phyloP scores from a whole-genome alignment of 2,797 vertebrate species.

The Saxicola maurus region DNA sequence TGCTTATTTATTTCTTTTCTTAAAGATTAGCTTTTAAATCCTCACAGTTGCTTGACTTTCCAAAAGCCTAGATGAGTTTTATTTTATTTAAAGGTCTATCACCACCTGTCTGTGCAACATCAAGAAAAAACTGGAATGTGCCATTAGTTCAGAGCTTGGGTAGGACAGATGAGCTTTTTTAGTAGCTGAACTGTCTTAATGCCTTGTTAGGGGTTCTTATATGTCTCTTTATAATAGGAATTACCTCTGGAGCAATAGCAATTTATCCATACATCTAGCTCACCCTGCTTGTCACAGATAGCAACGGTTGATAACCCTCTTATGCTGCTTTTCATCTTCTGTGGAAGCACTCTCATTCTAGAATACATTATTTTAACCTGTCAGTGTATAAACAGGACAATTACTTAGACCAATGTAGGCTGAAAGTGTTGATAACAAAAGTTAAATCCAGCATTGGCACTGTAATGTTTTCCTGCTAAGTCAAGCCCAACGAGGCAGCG shows the following conservation, averaged over 20 bases:
- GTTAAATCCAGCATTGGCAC: conserved; percentile 39
- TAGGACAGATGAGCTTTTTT: conserved; percentile 28
- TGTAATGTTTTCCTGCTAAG: neutral
- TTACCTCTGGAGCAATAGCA: conserved; percentile 51
- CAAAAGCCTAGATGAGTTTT: neutral
- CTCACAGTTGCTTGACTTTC: neutral
- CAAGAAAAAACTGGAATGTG: neutral
- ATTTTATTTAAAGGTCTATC: conserved; percentile 37
- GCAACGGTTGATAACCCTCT: conserved; percentile 54
- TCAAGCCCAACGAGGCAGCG: conserved; percentile 18
- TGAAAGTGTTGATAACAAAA: conserved; percentile 50
- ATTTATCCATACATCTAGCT: conserved; percentile 49
- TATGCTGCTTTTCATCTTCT: conserved; percentile 60
- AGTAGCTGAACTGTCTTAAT: conserved; percentile 25
- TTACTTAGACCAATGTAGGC: conserved; percentile 66
- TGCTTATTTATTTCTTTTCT: conserved; percentile 12
- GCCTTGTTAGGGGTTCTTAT: conserved; percentile 41
- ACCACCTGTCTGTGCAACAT: conserved; percentile 1
- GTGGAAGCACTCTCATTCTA: conserved; percentile 14
- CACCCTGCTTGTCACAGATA: conserved; percentile 35
- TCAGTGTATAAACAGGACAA: conserved; percentile 64
- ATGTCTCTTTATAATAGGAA: conserved; percentile 43
- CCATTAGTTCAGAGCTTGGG: conserved; percentile 1
- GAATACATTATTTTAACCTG: conserved; percentile 68
- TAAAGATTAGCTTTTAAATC: conserved; percentile 36